Evolutionary conservation across 2,113 vertebrate species (phyloP).

Genomic region (Menidia beryllina): DNA sequence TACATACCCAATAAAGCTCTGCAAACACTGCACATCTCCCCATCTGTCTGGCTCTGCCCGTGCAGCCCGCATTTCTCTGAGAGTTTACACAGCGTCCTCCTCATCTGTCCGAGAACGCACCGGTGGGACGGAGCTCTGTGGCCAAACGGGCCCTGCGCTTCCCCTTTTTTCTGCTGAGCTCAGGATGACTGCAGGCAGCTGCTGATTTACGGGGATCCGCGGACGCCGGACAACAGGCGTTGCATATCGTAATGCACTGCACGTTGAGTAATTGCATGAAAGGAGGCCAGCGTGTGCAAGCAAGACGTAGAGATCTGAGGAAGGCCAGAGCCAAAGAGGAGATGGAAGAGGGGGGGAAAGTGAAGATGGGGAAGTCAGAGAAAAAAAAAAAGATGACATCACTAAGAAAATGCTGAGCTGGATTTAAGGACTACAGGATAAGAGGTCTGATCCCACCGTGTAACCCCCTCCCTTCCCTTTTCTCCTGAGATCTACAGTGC

Average conservation of each 20-base stretch:
- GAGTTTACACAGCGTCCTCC: slow-evolving; percentile 65
- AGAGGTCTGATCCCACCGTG: slow-evolving; percentile 61
- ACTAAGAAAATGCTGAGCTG: slow-evolving; percentile 77
- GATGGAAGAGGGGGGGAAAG: slow-evolving; percentile 51
- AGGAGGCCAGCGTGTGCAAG: slow-evolving; percentile 50
- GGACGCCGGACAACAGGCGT: slow-evolving; percentile 34
- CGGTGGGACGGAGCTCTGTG: slow-evolving; percentile 9
- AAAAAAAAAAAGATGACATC: slow-evolving; percentile 73
- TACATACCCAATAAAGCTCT: slow-evolving; percentile 68
- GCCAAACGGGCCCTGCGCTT: slow-evolving; percentile 4
- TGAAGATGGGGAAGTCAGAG: slow-evolving; percentile 62
- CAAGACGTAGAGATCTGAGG: slow-evolving; percentile 44
- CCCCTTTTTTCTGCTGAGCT: slow-evolving; percentile 32
- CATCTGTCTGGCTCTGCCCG: slow-evolving; percentile 27
- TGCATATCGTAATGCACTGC: slow-evolving; percentile 48
- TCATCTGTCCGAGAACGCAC: slow-evolving; percentile 51
- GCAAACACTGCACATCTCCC: slow-evolving; percentile 35
- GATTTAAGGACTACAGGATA: slow-evolving; percentile 70
- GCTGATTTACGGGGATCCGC: slow-evolving; percentile 46
- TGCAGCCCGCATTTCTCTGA: slow-evolving; percentile 70
- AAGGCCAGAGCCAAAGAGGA: slow-evolving; percentile 12
- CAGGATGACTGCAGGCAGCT: slow-evolving; percentile 19
- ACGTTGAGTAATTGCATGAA: slow-evolving; percentile 39
- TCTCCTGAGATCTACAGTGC: slow-evolving; percentile 71
- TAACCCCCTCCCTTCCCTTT: slow-evolving; percentile 20